Base-by-base conservation (phyloP, 1,140 invertebrate genomes). In the Drepana arcuata region DNA sequence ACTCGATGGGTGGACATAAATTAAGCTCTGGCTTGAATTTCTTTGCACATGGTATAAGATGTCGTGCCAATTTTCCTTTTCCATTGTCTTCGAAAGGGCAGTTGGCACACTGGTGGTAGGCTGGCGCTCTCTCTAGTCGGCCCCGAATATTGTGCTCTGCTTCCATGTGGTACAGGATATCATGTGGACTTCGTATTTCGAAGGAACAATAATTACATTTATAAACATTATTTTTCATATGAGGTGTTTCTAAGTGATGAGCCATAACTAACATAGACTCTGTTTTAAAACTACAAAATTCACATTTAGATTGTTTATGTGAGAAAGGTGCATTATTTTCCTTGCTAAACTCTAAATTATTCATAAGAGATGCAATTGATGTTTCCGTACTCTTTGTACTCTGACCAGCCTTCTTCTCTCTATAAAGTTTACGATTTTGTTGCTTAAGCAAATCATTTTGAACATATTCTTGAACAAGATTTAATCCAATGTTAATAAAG, bases 1-100 rank as follows among this genome's bases (percentile, higher is more conserved):
- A 96, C 64, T 96, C 94, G 5, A 89, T 77, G 0, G 93, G 89
- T 2, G 95, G 94, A 46, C 92, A 90, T 44, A 95, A 59, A 70
- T 96, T 96, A 15, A 89, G 83, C 36, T 95, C 94, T 0, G 93
- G 90, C 69, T 93, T 90, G 75, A 96, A 97, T 71, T 95, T 95
- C 77, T 96, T 96, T 10, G 89, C 86, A 83, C 96, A 98, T 2
- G 94, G 90, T n/a, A 92, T 86, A 41, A 93, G 86, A 84, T 98
- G 96, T 10, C 95, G 86, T 0, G 91, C 94, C 32, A 97, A 79
- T 83, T 97, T 96, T n/a, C 93, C 92, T 77, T 97, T 97, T 37
- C 94, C 92, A 66, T 95, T 96, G 57, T 96, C 94, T 71, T 98
- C 96, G 64, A 96, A 98, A 1, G 94, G 92, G 86, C 96, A 98